Evolutionary conservation across 1,140 invertebrate genomes (phyloP).

Genomic region (Macrocentrus cingulum): DNA sequence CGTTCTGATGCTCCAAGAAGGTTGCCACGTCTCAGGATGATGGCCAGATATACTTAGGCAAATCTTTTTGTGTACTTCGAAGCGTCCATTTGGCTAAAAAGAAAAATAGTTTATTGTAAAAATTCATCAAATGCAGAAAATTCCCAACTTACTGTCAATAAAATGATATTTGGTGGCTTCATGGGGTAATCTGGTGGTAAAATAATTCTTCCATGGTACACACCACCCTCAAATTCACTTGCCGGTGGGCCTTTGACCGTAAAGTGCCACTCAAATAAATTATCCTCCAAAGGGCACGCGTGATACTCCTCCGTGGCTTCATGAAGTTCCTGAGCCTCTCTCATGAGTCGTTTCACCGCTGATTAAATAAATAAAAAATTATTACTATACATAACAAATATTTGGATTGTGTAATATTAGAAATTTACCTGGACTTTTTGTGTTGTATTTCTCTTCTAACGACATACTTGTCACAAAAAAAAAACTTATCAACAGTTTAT

Average conservation of each 20-base stretch:
- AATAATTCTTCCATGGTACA: constrained; percentile 91
- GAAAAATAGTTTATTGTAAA: constrained; percentile 28
- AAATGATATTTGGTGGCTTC: constrained; percentile 95
- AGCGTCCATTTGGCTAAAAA: constrained; percentile 88
- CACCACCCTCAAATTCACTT: constrained; percentile 85
- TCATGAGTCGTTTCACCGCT: constrained; percentile 93
- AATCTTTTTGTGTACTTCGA: constrained; percentile 94
- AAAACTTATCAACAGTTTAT: constrained; percentile 8
- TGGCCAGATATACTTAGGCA: constrained; percentile 96
- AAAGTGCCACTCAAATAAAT: constrained; percentile 98
- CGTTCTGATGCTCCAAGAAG: constrained; percentile 94
- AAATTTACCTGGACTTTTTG: constrained; percentile 48
- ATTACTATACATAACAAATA: not conserved
- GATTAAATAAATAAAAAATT: constrained; percentile 12
- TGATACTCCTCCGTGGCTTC: constrained; percentile 88
- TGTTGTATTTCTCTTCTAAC: constrained; percentile 52
- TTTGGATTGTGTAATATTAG: not conserved
- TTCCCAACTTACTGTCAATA: constrained; percentile 76
- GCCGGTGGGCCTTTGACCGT: constrained; percentile 86
- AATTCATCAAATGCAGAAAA: constrained; percentile 17
- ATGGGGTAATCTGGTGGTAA: constrained; percentile 93
- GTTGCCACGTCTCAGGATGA: constrained; percentile 97
- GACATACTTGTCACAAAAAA: constrained; percentile 47
- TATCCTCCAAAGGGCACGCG: constrained; percentile 90
- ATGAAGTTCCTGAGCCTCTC: constrained; percentile 84